Conservation (phyloP, 2,797 vertebrate genomes). For the Anisognathus igniventris region DNA sequence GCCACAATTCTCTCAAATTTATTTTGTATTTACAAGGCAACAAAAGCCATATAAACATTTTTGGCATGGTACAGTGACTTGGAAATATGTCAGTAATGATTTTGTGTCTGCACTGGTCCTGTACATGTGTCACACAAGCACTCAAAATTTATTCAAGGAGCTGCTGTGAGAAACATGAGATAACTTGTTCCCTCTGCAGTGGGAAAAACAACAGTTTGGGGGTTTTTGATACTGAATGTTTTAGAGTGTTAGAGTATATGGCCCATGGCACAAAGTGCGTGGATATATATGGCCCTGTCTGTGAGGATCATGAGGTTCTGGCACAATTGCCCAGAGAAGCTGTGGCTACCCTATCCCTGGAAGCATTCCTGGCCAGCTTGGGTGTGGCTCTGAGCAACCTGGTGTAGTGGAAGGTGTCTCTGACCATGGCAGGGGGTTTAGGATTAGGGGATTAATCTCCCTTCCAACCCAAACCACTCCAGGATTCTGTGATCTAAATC, state of each 20-base stretch:
- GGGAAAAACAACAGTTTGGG: background rate
- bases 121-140: background rate
- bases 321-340: background rate
- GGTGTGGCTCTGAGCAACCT: background rate
- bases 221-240: fast-evolving
- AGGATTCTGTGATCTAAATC: background rate
- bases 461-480: background rate
- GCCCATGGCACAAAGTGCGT: background rate
- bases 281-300: no score
- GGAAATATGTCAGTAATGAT: constrained; percentile 41
- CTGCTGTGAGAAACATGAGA: background rate
- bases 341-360: background rate
- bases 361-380: background rate
- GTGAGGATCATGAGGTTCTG: background rate
- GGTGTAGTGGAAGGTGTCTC: fast-evolving
- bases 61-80: background rate
- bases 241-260: background rate
- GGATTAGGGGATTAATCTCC: background rate
- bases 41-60: constrained; percentile 24
- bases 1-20: background rate
- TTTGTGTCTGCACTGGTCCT: background rate
- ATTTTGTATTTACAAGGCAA: constrained; percentile 47
- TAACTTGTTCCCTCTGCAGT: background rate
- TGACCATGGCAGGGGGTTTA: fast-evolving
- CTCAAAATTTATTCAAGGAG: background rate